phyloP scores from a whole-genome alignment of 2,113 vertebrate species.

The Antechinus stuartii region DNA sequence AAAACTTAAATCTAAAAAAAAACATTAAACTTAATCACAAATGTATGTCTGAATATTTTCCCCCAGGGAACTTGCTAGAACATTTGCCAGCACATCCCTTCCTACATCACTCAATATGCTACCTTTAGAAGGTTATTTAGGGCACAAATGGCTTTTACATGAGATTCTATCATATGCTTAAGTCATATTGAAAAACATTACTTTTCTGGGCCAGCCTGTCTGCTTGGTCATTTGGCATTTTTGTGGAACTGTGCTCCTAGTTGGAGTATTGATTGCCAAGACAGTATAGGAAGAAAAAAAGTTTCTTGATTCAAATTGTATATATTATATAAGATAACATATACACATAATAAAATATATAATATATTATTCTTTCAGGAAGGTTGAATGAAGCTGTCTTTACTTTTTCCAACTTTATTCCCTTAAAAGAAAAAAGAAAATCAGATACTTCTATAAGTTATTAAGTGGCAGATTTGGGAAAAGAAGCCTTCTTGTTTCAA shows the following conservation, averaged over 20 bases:
- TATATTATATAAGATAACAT: neutral
- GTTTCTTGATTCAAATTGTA: conserved; percentile 40
- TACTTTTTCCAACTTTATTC: neutral
- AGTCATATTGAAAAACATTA: conserved; percentile 66
- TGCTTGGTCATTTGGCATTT: conserved; percentile 74
- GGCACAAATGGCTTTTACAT: conserved; percentile 55
- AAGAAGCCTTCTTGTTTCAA: neutral
- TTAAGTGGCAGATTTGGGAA: conserved; percentile 6
- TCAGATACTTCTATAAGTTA: neutral
- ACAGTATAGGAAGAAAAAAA: conserved; percentile 53
- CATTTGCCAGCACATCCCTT: neutral
- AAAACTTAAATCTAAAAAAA: neutral
- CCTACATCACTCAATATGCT: neutral
- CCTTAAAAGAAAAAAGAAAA: neutral
- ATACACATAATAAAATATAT: too few relatives aligned
- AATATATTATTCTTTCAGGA: neutral
- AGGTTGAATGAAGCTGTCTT: neutral
- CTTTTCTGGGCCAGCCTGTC: conserved; percentile 75
- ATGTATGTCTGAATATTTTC: neutral
- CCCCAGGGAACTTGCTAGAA: neutral
- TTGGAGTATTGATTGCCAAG: conserved; percentile 36
- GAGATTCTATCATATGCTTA: conserved; percentile 47
- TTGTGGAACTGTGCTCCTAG: conserved; percentile 66
- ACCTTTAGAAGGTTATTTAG: conserved; percentile 19
- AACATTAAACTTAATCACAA: neutral